phyloP scores from a whole-genome alignment of 2,113 vertebrate species.

The Oceanodroma tethys region DNA sequence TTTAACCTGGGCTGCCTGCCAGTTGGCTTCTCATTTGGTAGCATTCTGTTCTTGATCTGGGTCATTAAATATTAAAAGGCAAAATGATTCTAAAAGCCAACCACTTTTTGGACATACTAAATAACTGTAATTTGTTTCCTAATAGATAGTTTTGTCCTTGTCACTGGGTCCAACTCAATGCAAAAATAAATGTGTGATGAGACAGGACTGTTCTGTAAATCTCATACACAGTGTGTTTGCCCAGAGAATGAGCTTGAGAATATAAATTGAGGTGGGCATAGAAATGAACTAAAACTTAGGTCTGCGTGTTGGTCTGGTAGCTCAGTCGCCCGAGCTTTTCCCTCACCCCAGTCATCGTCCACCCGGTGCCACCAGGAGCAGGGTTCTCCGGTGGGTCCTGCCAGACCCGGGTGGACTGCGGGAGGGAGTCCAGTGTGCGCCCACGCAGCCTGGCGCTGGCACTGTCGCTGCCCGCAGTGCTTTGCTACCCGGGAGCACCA shows the following conservation, averaged over 20 bases:
- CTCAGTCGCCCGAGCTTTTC: rapidly evolving
- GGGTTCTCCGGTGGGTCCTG: background rate
- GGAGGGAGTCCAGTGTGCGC: background rate
- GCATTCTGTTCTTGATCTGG: conserved; percentile 45
- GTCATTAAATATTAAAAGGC: conserved; percentile 69
- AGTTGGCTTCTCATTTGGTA: background rate
- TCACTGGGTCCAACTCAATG: background rate
- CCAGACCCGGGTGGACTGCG: background rate
- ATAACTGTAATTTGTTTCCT: conserved; percentile 65
- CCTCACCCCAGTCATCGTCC: rapidly evolving
- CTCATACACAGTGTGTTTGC: rapidly evolving
- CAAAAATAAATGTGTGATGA: background rate
- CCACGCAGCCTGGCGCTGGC: background rate
- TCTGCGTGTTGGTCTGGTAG: background rate
- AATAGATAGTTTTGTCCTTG: conserved; percentile 56
- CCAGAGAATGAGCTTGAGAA: background rate
- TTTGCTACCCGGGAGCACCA: background rate
- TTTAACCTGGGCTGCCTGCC: conserved; percentile 29
- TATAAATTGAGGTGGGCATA: background rate
- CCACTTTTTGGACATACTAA: conserved; percentile 13
- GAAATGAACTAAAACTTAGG: background rate
- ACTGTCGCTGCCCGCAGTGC: background rate
- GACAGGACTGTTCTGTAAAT: background rate
- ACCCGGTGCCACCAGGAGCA: rapidly evolving
- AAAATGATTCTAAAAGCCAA: conserved; percentile 50